phyloP scores from a whole-genome alignment of 2,888 invertebrate species.

The Gnatocerus cornutus region DNA sequence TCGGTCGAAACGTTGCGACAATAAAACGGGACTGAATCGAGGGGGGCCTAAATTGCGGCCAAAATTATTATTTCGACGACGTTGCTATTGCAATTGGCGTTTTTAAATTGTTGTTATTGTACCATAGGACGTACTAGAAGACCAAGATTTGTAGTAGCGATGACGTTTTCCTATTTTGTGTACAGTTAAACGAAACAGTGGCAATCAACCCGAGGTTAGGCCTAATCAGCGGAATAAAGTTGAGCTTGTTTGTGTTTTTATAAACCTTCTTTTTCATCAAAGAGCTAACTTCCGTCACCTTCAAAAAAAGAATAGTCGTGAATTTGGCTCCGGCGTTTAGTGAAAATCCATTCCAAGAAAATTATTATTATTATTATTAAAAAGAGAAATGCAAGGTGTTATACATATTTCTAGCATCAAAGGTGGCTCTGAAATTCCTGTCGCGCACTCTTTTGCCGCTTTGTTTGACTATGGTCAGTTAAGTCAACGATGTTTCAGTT shows the following conservation, averaged over 20 bases:
- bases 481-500: no score
- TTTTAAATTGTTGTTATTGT: conserved; percentile 12
- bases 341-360: no score
- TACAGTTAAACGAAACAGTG: conserved; percentile 30
- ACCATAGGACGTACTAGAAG: conserved; percentile 14
- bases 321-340: no score
- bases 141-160: conserved; percentile 32
- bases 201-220: conserved; percentile 33
- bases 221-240: conserved; percentile 28
- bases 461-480: no score
- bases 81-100: conserved; percentile 23
- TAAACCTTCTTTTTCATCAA: not conserved
- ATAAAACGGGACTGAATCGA: conserved; percentile 36
- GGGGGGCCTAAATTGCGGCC: conserved; percentile 26
- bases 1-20: conserved; percentile 36
- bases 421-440: no score
- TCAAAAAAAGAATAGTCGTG: no score
- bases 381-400: no score
- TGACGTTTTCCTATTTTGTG: conserved; percentile 9
- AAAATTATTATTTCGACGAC: conserved; percentile 12
- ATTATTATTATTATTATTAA: no score
- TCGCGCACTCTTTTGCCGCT: no score
- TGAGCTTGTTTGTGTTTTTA: conserved; percentile 14
- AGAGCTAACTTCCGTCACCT: no score
- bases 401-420: no score